These are phyloP conservation scores for Kryptolebias marmoratus DNA, from an alignment of 2,113 vertebrate species.

Conservation along the genomic window DNA sequence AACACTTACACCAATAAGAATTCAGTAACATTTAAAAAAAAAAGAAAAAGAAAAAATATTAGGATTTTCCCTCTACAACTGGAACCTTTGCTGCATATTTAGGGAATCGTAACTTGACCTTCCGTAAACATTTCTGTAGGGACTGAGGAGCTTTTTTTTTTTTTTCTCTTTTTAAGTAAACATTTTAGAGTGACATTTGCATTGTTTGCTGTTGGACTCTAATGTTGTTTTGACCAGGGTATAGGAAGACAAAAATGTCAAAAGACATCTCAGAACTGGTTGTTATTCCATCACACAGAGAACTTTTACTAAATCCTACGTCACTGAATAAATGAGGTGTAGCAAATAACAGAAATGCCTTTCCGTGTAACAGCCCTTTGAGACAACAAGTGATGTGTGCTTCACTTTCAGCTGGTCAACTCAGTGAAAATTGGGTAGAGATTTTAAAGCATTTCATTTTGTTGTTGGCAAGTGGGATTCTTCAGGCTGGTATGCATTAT, in stretches of 20 bases:
- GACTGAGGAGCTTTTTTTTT: not conserved
- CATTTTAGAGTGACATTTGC: not conserved
- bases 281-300: not conserved
- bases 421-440: too few relatives aligned
- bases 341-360: conserved; percentile 5
- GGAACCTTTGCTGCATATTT: not conserved
- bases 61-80: not conserved
- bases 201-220: not conserved
- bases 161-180: not conserved
- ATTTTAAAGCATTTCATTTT: too few relatives aligned
- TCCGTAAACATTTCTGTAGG: not conserved
- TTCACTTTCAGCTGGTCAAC: too few relatives aligned
- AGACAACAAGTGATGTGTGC: too few relatives aligned
- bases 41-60: not conserved
- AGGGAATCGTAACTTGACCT: not conserved
- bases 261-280: not conserved
- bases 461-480: too few relatives aligned
- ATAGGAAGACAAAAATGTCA: not conserved
- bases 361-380: not conserved
- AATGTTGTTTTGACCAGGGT: not conserved
- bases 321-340: not conserved
- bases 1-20: not conserved
- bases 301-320: not conserved
- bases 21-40: not conserved
- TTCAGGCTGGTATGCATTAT: too few relatives aligned